These are phyloP conservation scores for Phyllostomus discolor DNA, from an alignment of 2,113 vertebrate genomes.

Conservation along the genomic window DNA sequence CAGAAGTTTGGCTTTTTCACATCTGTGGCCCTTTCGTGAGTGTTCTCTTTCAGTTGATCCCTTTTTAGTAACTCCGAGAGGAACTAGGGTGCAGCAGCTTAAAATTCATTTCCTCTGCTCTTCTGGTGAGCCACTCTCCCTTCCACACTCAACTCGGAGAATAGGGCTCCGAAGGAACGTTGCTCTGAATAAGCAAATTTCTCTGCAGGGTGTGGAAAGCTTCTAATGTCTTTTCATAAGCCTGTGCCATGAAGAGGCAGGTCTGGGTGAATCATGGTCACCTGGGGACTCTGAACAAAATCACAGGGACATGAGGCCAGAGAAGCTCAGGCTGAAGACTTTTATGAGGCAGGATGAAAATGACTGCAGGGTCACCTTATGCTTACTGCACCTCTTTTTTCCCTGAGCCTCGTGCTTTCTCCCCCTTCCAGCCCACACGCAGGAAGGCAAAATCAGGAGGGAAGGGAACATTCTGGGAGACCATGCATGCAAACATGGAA, in stretches of 20 bases:
- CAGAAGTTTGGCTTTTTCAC: slow-evolving; percentile 16
- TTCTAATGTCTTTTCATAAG: not conserved
- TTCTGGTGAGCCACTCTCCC: not conserved
- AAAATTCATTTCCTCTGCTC: not conserved
- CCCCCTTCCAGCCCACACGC: not conserved
- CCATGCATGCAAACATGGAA: not conserved
- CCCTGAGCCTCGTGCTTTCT: rapidly evolving
- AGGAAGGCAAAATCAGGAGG: not conserved
- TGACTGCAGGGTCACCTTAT: not conserved
- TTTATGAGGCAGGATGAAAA: not conserved
- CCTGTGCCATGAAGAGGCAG: not conserved
- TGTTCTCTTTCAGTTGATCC: not conserved
- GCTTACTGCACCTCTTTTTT: too few species aligned
- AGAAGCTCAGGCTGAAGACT: not conserved
- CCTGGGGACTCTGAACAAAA: not conserved
- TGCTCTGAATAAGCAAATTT: not conserved
- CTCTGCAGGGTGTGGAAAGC: not conserved
- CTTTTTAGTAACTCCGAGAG: not conserved
- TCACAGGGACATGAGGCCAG: not conserved
- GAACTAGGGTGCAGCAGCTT: not conserved
- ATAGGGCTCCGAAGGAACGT: not conserved
- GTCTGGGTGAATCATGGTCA: not conserved
- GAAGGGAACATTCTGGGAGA: not conserved
- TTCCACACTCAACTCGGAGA: not conserved
- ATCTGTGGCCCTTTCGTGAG: not conserved